Base-by-base conservation (phyloP, 2,797 vertebrate species). In the Capromys pilorides region DNA sequence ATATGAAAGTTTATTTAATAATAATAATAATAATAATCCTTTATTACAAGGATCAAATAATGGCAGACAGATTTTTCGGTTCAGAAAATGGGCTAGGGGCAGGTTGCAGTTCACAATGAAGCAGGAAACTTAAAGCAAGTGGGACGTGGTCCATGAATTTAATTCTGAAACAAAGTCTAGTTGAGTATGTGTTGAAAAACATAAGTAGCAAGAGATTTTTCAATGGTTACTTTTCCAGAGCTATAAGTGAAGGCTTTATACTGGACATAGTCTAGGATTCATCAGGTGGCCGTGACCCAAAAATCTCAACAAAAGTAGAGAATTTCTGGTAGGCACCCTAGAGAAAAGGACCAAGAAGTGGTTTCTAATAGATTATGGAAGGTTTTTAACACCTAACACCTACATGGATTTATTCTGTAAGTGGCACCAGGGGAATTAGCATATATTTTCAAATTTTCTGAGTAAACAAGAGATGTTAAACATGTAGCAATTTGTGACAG, bases 311-410 rank as follows among this genome's bases (percentile, higher is more conserved):
- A 88, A 88, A 2, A 81, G 33, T n/a, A 57, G 77, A 36, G n/a
- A 78, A 3, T 45, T 93, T 51, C 79, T 16, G 5, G 19, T n/a
- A 21, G 33, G 28, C 7, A n/a, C 45, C 45, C 62, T 81, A 39
- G 13, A 14, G 77, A 71, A 86, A 85, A 66, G 10, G 4, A 0
- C 41, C 61, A 9, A 49, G 54, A 93, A 86, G 64, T 80, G 31
- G 81, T 95, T 41, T 93, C 64, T 62, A 26, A 87, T 45, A 80
- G 51, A 71, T 81, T 84, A 66, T 61, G 31, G 24, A 66, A 88
- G 18, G 5, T 61, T 78, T 91, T 66, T 49, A 86, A 85, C 80
- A 71, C 45, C 0, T 45, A 79, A 49, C 64, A 45, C 49, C 82
- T 14, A 83, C 39, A 7, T 67, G 1, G 61, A 78, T 92, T 91